Percentiles rank a stretch among this genome's conserved stretches.
Evolutionary conservation across 2,113 vertebrate species (phyloP).

Genomic region (Trematocara variabile): DNA sequence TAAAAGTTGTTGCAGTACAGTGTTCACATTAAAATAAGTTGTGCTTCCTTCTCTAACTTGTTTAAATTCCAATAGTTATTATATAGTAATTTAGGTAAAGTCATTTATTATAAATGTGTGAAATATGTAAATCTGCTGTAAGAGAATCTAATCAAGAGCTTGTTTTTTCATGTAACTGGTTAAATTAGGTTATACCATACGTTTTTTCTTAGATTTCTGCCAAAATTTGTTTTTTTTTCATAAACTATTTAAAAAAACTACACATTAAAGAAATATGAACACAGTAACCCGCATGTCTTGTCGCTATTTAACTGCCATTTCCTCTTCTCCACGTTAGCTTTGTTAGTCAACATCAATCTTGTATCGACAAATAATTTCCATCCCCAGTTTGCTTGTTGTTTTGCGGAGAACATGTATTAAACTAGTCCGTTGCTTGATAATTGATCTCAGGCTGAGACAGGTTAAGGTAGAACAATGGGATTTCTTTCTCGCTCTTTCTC

Average conservation of each 20-base stretch:
- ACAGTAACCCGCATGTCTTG: background rate
- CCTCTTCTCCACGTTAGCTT: background rate
- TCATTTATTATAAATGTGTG: background rate
- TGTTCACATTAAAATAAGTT: background rate
- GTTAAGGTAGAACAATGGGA: slow-evolving; percentile 35
- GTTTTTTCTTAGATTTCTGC: background rate
- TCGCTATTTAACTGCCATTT: background rate
- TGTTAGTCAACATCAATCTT: background rate
- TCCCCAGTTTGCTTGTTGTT: slow-evolving; percentile 41
- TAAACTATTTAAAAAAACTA: background rate
- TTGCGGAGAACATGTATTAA: slow-evolving; percentile 22
- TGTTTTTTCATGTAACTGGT: background rate
- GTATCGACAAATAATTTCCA: slow-evolving; percentile 29
- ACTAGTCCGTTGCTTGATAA: slow-evolving; percentile 23
- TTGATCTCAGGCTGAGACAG: slow-evolving; percentile 27
- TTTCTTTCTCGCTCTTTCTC: background rate
- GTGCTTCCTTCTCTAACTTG: background rate
- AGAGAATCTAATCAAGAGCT: background rate
- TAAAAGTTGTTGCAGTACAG: background rate
- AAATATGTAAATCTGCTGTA: background rate
- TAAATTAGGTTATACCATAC: background rate
- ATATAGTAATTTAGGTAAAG: background rate
- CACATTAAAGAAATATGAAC: background rate
- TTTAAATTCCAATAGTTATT: background rate
- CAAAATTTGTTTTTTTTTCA: fast-evolving